Evolutionary conservation across 1,140 invertebrate species (phyloP), one percentile per base, ranked within the genome.

Genomic region (Micrasema minimum): DNA sequence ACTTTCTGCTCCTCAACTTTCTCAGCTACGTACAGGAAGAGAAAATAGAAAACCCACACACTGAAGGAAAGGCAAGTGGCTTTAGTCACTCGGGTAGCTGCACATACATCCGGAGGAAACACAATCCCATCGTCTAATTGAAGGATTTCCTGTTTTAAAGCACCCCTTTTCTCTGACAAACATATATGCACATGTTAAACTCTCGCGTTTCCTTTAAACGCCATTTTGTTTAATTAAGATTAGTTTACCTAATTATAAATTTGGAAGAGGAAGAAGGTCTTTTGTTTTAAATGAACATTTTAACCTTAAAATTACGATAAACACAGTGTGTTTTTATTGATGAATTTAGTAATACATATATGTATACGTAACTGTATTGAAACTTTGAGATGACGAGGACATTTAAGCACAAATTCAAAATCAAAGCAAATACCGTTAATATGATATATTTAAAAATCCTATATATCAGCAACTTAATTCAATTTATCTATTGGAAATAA

Each of bases 101-200:
- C 72, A 67, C 65, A 31, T 62, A 72, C 73, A 66, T 75, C 73
- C 73, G 73, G 18, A 66, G 73, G 73, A 75, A 75, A 69, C 73
- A 72, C 73, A 75, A 75, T 75, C 73, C 72, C 73, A 75, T 75
- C 69, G 65, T 75, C 70, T 75, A 75, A 75, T 75, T 75, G 73
- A 75, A 69, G 73, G 70, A 69, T 75, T 75, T 75, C 73, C 73
- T 70, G 69, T 51, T 75, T 66, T 70, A 69, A 71, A 68, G 72
- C 69, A 48, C 45, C 48, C 55, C 65, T 71, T 71, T 62, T 69
- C 66, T 31, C 66, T 46, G 43, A 67, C 57, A 74, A 74, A 74
- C 72, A 68, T 62, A 11, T 31, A 20, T 11, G 12, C 7, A 53
- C 50, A 53, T 53, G 50, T 4, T 26, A 12, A 51, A 23, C 22